Evolutionary conservation across 2,113 vertebrate genomes (phyloP), one percentile per base, ranked within the genome.

Genomic region (Hassar affinis): DNA sequence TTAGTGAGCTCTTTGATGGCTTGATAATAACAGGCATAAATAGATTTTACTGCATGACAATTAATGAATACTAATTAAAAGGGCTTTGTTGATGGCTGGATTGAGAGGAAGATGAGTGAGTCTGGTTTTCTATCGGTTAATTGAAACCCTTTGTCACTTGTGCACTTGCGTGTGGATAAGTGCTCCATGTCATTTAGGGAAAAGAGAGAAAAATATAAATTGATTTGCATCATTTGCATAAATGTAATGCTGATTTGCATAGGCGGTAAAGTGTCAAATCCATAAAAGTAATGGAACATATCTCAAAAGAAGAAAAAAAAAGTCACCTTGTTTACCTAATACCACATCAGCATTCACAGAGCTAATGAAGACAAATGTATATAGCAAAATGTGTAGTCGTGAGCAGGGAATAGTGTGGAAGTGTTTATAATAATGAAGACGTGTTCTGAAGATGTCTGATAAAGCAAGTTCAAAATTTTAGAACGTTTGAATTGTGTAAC

Each of bases 21-120:
- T 88, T 83, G 87, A 90, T 88, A 86, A 89, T 86, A 87, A 86
- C 76, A 85, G 86, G 92, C 92, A 93, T 92, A 89, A 92, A 88
- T 88, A 80, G 82, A 88, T 88, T 89, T 86, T 85, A 87, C 85
- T 90, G 87, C 87, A 81, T 76, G 85, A 86, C 90, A 92, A 93
- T 94, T 91, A 94, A 94, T 93, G 93, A 90, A 89, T 93, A 91
- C 91, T 93, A 93, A 94, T 94, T 93, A 93, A 92, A 93, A 92
- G 88, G 90, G 89, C 88, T 92, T 92, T 93, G 91, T 92, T 91
- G 90, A 92, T 91, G 91, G 91, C 89, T 85, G 90, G 88, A 84
- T 81, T 84, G 86, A 80, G 86, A 89, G 87, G 81, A 78, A 80
- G 86, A 86, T 81, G 86, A 88, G 80, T 78, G 88, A 85, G 85